These are phyloP conservation scores for Limnephilus rhombicus DNA, from an alignment of 2,888 invertebrate genomes.

Conservation along the genomic window DNA sequence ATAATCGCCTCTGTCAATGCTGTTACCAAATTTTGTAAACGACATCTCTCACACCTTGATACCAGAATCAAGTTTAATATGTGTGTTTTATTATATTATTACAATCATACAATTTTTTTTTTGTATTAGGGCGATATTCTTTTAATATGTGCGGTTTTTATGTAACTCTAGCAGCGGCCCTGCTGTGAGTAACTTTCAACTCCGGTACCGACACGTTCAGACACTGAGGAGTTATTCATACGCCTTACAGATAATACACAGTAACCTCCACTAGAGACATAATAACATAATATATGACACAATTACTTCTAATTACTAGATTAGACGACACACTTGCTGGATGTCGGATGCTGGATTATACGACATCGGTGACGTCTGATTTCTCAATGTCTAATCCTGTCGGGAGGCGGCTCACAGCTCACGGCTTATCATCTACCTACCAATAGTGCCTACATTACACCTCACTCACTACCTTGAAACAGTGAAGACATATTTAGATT, in stretches of 20 bases:
- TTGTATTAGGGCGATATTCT: background rate
- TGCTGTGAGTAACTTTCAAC: background rate
- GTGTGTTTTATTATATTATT: too few species aligned
- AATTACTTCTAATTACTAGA: background rate
- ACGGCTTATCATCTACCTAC: background rate
- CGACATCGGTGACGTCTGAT: background rate
- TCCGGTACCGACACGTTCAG: background rate
- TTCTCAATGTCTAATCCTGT: background rate
- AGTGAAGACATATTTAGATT: background rate
- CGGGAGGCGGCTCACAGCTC: background rate
- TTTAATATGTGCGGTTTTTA: background rate
- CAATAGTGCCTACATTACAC: background rate
- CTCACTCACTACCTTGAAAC: background rate
- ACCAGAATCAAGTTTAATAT: background rate
- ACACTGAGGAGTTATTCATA: background rate
- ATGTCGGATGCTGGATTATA: background rate
- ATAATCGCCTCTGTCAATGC: too few species aligned
- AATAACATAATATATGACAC: constrained; percentile 1
- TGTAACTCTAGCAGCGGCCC: background rate
- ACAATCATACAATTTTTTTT: background rate
- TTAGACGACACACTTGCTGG: background rate
- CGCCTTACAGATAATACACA: background rate
- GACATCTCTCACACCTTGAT: background rate
- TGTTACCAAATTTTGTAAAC: background rate
- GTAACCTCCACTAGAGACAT: background rate